Conservation (phyloP, 2,888 invertebrate genomes). For the Drosophila macrospina region DNA sequence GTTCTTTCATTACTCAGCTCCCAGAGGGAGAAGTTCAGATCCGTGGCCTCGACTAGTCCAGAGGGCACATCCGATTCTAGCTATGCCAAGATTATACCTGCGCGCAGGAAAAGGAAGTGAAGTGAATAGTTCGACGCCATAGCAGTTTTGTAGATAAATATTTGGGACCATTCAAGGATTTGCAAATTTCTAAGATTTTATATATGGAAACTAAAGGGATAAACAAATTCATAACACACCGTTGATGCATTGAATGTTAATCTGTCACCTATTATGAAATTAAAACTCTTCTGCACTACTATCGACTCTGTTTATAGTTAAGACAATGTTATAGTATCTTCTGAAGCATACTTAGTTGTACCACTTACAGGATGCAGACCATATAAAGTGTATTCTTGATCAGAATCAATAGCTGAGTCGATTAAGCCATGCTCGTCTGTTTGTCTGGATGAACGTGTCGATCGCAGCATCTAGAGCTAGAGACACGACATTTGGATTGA, state of each 20-base stretch:
- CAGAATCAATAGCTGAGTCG: no score
- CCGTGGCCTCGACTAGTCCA: background rate
- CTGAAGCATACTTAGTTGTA: conserved; percentile 29
- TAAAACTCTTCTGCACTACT: no score
- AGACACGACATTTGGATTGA: no score
- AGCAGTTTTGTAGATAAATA: no score
- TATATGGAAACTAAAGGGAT: background rate
- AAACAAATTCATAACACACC: background rate
- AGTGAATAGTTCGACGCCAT: no score
- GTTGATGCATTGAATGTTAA: no score
- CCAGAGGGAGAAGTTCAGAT: conserved; percentile 35
- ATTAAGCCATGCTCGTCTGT: no score
- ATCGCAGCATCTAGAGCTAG: no score
- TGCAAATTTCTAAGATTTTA: background rate
- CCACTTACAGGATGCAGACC: no score
- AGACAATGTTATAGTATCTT: conserved; percentile 8
- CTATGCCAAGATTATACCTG: conserved; percentile 10
- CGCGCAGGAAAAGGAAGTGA: conserved; percentile 18
- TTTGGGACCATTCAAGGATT: background rate
- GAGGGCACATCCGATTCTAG: conserved; percentile 40
- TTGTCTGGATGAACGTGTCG: no score
- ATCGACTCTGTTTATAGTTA: background rate
- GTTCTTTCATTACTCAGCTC: conserved; percentile 47
- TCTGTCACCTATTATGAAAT: background rate
- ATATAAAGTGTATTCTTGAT: no score